Conservation (phyloP, 1,140 invertebrate genomes). For the Eurosta solidaginis region DNA sequence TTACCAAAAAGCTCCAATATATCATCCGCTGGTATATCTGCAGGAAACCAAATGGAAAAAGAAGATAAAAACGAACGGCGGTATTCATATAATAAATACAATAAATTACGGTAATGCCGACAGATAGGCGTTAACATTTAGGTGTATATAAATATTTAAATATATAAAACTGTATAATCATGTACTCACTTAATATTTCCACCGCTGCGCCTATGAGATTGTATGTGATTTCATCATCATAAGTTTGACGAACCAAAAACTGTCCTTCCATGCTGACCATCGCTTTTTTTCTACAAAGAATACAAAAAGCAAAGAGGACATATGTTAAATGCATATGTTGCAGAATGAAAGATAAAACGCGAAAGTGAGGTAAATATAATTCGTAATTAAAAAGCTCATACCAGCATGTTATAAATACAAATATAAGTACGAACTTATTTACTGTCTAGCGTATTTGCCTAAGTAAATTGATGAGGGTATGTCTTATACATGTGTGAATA, state of each 20-base stretch:
- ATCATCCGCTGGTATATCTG: constrained; percentile 87
- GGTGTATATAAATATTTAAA: background rate
- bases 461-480: too few relatives aligned
- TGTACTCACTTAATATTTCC: constrained; percentile 81
- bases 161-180: background rate
- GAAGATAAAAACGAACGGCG: background rate
- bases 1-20: constrained; percentile 93
- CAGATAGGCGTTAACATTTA: background rate
- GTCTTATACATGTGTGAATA: too few relatives aligned
- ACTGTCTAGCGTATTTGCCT: background rate
- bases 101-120: background rate
- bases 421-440: background rate
- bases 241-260: constrained; percentile 91
- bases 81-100: background rate
- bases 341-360: background rate
- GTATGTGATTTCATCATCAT: constrained; percentile 94
- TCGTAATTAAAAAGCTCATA: constrained; percentile 2
- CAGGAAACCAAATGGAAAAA: background rate
- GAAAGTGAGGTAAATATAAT: background rate
- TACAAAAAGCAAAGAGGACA: background rate
- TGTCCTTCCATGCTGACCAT: constrained; percentile 92
- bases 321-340: background rate
- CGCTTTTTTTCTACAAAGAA: constrained; percentile 79
- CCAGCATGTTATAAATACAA: background rate
- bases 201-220: constrained; percentile 90